Evolutionary conservation across 2,888 invertebrate genomes (phyloP), one percentile per base, ranked within the genome.

Genomic region (Spisula subtruncata): DNA sequence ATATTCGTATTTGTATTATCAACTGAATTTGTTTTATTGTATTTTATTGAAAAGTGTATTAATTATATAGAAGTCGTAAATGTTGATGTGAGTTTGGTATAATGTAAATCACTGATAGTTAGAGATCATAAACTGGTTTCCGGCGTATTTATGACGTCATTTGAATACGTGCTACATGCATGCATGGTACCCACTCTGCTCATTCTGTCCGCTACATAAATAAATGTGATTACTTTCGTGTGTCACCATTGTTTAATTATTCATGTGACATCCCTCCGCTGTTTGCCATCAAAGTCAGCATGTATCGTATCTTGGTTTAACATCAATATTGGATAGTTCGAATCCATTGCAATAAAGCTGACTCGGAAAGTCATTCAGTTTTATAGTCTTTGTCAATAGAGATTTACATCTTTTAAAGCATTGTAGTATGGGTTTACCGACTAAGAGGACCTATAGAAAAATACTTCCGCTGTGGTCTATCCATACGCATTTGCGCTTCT

Each of bases 191-290:
- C 25, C 10, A 66, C 25, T n/a, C n/a, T 60, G 25, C 60, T 66
- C 25, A 75, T 75, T 75, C 32, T 75, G 18, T 25, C 32, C 75
- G 35, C 75, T 12, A 32, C 35, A 32, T 75, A 35, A 5, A 14
- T 75, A 14, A 32, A 32, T 16, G 16, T 75, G 75, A 32, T 75
- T 16, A 29, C 32, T 16, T 32, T 18, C 75, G 35, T 32, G 35
- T 75, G 75, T 75, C 75, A 75, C 75, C 75, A 35, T 32, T 75
- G 20, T 75, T 75, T 75, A 75, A 75, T 75, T 75, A 75, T 75
- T 75, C 75, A 75, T 75, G 75, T 16, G 35, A 4, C 32, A 35
- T 35, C 75, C 16, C 32, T 35, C 16, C 32, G 14, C 75, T 75
- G 75, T 16, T 75, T 75, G 18, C 1, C 25, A 35, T 75, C 75